A percentile compares a stretch with the other conserved stretches of the same genome.
phyloP scores from a whole-genome alignment of 2,888 invertebrate species.

The Odontothrips loti region DNA sequence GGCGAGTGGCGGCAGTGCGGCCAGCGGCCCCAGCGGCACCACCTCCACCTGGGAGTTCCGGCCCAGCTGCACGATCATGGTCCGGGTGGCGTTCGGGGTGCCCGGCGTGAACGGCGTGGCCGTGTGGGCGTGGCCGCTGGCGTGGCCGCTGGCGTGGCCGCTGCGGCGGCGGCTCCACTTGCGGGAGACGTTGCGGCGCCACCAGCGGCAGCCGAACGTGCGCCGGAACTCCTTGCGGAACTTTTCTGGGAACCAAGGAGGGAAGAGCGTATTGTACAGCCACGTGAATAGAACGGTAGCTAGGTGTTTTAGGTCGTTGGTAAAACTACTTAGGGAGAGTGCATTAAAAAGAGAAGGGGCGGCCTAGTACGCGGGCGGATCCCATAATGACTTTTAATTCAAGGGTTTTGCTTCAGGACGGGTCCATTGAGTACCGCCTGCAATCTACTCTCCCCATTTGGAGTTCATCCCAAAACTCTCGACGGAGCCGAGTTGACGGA shows the following conservation, averaged over 20 bases:
- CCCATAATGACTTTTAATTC: no score
- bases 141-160: neutral
- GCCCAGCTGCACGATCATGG: constrained; percentile 11
- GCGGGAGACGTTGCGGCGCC: neutral
- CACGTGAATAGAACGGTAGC: no score
- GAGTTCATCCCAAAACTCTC: no score
- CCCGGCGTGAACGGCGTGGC: neutral
- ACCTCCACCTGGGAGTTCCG: neutral
- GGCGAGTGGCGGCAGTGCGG: neutral
- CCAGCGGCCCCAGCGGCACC: neutral
- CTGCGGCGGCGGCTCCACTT: neutral
- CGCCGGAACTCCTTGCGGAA: constrained; percentile 49
- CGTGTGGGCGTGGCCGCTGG: neutral
- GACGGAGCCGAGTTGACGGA: no score
- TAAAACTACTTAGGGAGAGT: no score
- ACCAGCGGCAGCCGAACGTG: constrained; percentile 44
- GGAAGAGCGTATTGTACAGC: no score
- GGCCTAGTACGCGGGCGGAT: no score
- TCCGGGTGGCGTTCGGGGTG: neutral
- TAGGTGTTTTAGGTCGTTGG: no score
- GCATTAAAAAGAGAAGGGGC: no score
- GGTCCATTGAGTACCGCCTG: neutral
- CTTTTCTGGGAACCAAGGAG: constrained; percentile 44
- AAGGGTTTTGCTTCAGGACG: no score
- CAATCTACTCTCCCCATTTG: neutral